Conservation (phyloP, 2,797 vertebrate species). For the Smutsia gigantea region DNA sequence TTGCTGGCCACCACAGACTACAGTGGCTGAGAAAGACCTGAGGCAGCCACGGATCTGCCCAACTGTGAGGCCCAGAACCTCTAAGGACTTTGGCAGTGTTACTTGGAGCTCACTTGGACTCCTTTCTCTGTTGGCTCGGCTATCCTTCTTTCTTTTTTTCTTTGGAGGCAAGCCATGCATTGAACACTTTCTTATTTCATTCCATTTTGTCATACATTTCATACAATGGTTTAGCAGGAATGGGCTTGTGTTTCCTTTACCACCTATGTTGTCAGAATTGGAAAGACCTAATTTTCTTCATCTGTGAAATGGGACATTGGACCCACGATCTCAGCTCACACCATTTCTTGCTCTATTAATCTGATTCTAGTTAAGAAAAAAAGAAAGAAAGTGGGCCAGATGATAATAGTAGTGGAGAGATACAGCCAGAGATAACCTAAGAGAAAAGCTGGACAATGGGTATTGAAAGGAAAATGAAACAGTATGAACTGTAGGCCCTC, state of each 20-base stretch:
- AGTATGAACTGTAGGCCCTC: not conserved
- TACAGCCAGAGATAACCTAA: not conserved
- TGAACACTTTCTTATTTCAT: not conserved
- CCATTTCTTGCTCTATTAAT: constrained; percentile 17
- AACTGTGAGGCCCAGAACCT: not conserved
- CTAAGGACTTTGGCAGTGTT: not conserved
- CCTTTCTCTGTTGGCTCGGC: not conserved
- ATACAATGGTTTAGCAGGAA: not conserved
- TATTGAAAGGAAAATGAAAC: not conserved
- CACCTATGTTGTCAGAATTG: not conserved
- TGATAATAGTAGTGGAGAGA: not conserved
- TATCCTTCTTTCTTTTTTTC: not conserved
- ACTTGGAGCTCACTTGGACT: not conserved
- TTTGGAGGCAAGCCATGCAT: not conserved
- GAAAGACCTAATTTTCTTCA: constrained; percentile 42
- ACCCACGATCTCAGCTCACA: not conserved
- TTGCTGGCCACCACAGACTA: too few species aligned
- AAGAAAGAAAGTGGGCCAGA: not conserved
- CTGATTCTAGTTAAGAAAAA: not conserved
- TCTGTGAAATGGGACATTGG: constrained; percentile 2
- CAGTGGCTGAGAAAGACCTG: not conserved
- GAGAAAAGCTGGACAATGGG: not conserved
- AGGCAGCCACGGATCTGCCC: not conserved
- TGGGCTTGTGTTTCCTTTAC: not conserved
- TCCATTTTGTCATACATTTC: not conserved